phyloP scores from a whole-genome alignment of 2,797 vertebrate species.

The Eidolon dupreanum region DNA sequence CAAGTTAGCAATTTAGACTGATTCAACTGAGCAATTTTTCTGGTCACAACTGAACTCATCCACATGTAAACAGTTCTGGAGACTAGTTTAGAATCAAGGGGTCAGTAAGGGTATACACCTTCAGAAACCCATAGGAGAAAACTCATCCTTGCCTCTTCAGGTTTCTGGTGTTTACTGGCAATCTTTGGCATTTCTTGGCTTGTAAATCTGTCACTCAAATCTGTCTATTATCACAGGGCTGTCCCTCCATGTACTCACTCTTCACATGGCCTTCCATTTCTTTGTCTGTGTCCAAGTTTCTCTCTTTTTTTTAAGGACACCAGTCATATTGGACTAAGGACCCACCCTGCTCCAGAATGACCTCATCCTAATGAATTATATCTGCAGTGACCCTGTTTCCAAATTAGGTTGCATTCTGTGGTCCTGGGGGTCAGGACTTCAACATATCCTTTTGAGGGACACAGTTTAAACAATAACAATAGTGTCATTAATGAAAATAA shows the following conservation, averaged over 20 bases:
- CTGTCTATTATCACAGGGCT: not conserved
- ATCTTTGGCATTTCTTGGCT: not conserved
- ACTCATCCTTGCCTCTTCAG: not conserved
- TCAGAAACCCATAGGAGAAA: not conserved
- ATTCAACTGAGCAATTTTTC: not conserved
- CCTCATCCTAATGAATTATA: not conserved
- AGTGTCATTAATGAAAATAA: not conserved
- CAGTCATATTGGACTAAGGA: not conserved
- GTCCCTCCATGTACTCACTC: not conserved
- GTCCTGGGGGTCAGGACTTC: not conserved
- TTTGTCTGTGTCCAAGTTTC: not conserved
- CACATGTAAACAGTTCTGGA: not conserved
- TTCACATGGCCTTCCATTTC: rapidly evolving
- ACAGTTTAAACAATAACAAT: not conserved
- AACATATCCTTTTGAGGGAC: not conserved
- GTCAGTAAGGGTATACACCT: not conserved
- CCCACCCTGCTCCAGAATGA: not conserved
- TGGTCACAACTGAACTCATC: not conserved
- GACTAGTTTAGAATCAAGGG: not conserved
- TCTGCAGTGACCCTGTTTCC: not conserved
- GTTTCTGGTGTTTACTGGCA: not conserved
- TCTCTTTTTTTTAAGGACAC: not conserved
- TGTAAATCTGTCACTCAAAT: not conserved
- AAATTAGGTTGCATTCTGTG: not conserved
- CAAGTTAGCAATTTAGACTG: not conserved